Base-by-base conservation (phyloP, 2,888 invertebrate genomes). In the Linyphia triangularis region DNA sequence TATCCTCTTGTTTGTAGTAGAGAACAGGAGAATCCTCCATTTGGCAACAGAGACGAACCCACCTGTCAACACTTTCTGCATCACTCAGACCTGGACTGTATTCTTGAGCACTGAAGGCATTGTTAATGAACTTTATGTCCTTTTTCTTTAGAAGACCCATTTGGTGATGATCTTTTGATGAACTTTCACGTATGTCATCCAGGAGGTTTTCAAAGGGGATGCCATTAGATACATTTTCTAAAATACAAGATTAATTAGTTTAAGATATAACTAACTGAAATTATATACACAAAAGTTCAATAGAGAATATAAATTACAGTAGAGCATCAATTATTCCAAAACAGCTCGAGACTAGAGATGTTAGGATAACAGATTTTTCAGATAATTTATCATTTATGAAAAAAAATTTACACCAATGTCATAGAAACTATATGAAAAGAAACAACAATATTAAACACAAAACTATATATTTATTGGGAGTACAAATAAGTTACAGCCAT, bases 21-120 rank as follows among this genome's bases (percentile, higher is more conserved):
- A 85, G 30, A 26, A 85, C 30, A 7, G 85, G 79, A 4, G 79
- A 85, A 33, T 72, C 63, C 51, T 79, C 85, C 79, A 85, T 72
- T 19, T 85, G 51, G 24, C 51, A 79, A 43, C 72, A 79, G 0
- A 10, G 13, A n/a, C 28, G 40, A 40, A 85, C 65, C 85, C 85
- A 85, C 9, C 63, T 57, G 2, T 85, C 79, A 26, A 79, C 63
- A 65, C 79, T 79, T 33, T 85, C 85, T 2, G 57, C 72, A 72
- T 79, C 72, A 57, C 63, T 85, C 30, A 85, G 30, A 22, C 72
- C 78, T 10, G 63, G 26, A 37, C 72, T 65, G 28, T 70, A 79
- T 37, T 72, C 79, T 63, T 78, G 70, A 63, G 37, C 26, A 26
- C 16, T 33, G 33, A 63, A 79, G 24, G 72, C 30, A 24, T 24